A percentile compares a stretch with the other conserved stretches of the same genome.
Conservation (phyloP, 2,797 vertebrate species). For the Diglossa cyanea region DNA sequence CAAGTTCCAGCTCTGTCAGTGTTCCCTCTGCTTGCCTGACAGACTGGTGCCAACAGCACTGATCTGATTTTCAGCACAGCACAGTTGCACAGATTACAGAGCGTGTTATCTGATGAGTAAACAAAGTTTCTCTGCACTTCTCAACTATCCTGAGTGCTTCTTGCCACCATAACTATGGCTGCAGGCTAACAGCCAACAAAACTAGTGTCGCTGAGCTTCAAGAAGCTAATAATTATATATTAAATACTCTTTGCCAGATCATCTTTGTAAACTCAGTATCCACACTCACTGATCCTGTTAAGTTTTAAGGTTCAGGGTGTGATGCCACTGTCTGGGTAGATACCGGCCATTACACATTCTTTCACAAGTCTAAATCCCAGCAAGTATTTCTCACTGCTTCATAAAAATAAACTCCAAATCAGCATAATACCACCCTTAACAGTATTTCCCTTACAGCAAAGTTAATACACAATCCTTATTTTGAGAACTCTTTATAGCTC, state of each 20-base stretch:
- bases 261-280: neutral
- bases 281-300: neutral
- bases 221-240: neutral
- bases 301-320: neutral
- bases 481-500: neutral
- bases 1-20: neutral
- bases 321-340: neutral
- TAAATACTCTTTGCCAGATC: neutral
- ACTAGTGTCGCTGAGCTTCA: neutral
- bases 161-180: neutral
- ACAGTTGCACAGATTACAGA: neutral
- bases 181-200: neutral
- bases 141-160: neutral
- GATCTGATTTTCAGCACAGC: neutral
- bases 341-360: rapidly evolving
- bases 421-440: neutral
- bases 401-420: neutral
- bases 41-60: neutral
- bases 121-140: neutral
- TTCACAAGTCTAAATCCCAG: neutral
- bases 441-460: neutral
- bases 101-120: neutral
- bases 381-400: neutral
- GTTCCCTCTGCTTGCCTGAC: neutral
- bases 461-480: neutral